A percentile compares a stretch with the other conserved stretches of the same genome.
Conservation (phyloP, 2,888 invertebrate species). For the Drosophila yooni region DNA sequence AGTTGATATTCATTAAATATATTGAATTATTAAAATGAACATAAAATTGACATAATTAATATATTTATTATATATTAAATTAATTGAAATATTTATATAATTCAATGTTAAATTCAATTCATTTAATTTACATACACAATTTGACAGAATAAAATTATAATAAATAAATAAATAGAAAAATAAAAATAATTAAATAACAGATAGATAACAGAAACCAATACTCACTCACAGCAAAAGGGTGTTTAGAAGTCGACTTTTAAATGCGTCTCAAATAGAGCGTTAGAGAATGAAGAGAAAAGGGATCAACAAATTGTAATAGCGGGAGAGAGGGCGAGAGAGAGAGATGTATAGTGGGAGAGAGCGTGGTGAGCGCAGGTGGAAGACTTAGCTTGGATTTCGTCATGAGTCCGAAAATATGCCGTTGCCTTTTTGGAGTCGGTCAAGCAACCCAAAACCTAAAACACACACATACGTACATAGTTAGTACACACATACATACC, state of each 20-base stretch:
- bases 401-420: slow-evolving; percentile 68
- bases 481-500: slow-evolving; percentile 4
- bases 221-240: slow-evolving; percentile 3
- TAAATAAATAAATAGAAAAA: neutral
- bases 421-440: slow-evolving; percentile 45
- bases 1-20: neutral
- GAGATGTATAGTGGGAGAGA: neutral
- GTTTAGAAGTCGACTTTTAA: slow-evolving; percentile 33
- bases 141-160: neutral
- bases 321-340: neutral
- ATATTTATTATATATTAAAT: neutral
- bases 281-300: slow-evolving; percentile 12
- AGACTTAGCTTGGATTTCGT: slow-evolving; percentile 62
- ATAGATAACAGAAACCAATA: neutral
- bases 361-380: slow-evolving; percentile 27
- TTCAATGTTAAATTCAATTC: no score
- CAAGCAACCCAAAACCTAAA: slow-evolving; percentile 53
- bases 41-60: neutral
- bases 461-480: slow-evolving; percentile 11
- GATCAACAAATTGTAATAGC: neutral
- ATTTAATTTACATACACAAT: neutral
- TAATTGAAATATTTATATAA: neutral
- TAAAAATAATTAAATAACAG: neutral
- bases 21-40: no score
- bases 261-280: slow-evolving; percentile 61